A percentile compares a stretch with the other conserved stretches of the same genome.
Evolutionary conservation across 64 coral and sea anemone species (phyloP).

Genomic region (Dendrophyllia cribrosa): DNA sequence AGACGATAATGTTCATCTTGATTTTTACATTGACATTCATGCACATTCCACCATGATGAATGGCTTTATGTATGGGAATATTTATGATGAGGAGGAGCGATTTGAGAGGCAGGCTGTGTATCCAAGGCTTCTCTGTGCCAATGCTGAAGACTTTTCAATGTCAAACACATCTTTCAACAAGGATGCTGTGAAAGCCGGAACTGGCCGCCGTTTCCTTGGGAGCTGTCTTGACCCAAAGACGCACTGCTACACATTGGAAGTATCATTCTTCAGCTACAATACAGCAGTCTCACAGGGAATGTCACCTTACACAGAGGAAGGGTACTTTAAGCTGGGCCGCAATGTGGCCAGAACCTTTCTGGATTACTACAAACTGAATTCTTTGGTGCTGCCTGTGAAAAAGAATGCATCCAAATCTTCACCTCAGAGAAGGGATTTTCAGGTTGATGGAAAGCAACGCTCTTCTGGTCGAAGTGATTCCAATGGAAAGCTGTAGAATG

Average conservation of each 20-base stretch:
- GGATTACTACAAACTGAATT: conserved; percentile 97
- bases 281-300: conserved; percentile 71
- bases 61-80: conserved; percentile 99
- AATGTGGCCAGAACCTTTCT: conserved; percentile 97
- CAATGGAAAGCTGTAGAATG: background rate
- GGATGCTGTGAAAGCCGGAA: conserved; percentile 96
- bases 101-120: conserved; percentile 96
- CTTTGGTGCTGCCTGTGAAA: conserved; percentile 59
- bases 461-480: conserved; percentile 5
- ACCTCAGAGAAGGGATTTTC: conserved; percentile 39
- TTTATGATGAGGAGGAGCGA: conserved; percentile 94
- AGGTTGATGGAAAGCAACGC: background rate
- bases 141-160: conserved; percentile 99
- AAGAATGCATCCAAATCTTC: conserved; percentile 58
- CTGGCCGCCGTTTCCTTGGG: conserved; percentile 92
- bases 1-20: conserved; percentile 80
- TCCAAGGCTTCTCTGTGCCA: conserved; percentile 92
- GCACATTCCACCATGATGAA: conserved; percentile 99
- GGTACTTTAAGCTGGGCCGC: conserved; percentile 88
- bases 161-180: conserved; percentile 97
- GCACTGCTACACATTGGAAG: conserved; percentile 97
- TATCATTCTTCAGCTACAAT: conserved; percentile 97
- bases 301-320: conserved; percentile 96
- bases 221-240: conserved; percentile 89
- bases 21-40: conserved; percentile 98